Base-by-base conservation (phyloP, 2,797 vertebrate species). In the Ispidina lecontei region DNA sequence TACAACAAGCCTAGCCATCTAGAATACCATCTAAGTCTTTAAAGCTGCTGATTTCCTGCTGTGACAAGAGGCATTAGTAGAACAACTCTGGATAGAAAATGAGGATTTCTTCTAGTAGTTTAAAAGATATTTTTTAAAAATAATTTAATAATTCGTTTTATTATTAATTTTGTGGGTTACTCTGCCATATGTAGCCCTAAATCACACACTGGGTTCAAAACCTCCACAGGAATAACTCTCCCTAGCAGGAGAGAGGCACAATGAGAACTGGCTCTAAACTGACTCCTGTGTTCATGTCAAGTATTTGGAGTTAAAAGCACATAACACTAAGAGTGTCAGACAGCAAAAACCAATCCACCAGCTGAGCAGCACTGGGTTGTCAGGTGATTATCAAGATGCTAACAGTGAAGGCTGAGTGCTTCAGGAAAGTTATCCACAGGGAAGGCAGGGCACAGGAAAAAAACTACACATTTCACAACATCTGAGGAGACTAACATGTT, bases 161-260 rank as follows among this genome's bases (percentile, higher is more conserved):
- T 9, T 19, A 3, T 8, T 12, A 4, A 12, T 14, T 76, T 25
- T 31, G 18, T 22, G 43, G 10, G 29, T 19, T 85, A 39, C 22
- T 72, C 47, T 62, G 23, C 46, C 28, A 37, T 13, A 31, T 0
- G 4, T 7, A 77, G 44, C 31, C 72, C 8, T 16, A 58, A 14
- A 28, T 15, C 46, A 37, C 3, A 63, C 0, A 0, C 10, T 28
- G 14, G 3, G 14, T 7, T 37, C 71, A 41, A 23, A 8, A 26
- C 8, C 35, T 10, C 44, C 6, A 5, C 5, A 37, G 44, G 54
- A 87, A 62, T 25, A 55, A 13, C 12, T 3, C 11, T 22, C 4
- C 41, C 18, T 33, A n/a, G 16, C 2, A 62, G 51, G 3, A 37
- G 13, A 62, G 21, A 26, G 3, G 8, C 33, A 79, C 37, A 46